Evolutionary conservation across 2,113 vertebrate genomes (phyloP).

Genomic region (Clarias gariepinus): DNA sequence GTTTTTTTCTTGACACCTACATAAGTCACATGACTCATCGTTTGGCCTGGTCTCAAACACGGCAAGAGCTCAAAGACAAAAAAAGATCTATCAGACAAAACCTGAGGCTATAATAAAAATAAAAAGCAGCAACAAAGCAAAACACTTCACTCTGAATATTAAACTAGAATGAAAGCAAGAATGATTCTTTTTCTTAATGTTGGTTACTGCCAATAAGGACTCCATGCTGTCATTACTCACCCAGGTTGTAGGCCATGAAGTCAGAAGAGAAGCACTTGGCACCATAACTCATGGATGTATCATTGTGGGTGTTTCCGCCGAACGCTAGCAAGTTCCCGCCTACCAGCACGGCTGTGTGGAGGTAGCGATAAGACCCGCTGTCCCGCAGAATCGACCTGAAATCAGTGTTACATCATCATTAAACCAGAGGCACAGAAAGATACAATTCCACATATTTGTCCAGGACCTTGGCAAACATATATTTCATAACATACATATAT

Average conservation of each 20-base stretch:
- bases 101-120: background rate
- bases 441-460: background rate
- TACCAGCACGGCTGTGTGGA: constrained; percentile 90
- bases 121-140: background rate
- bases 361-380: constrained; percentile 91
- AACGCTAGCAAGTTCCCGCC: constrained; percentile 94
- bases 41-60: background rate
- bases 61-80: background rate
- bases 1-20: background rate
- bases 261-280: constrained; percentile 98
- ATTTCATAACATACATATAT: background rate
- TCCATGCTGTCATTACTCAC: constrained; percentile 68
- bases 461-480: background rate
- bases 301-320: constrained; percentile 97
- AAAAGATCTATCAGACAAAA: background rate
- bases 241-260: constrained; percentile 93
- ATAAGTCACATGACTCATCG: background rate
- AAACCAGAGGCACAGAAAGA: background rate
- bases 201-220: background rate
- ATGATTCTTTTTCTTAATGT: background rate
- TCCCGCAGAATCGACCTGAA: constrained; percentile 91
- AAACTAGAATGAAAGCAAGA: background rate
- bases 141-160: background rate
- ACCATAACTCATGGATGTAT: constrained; percentile 96
- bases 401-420: background rate